Base-by-base conservation (phyloP, 1,140 invertebrate species). In the Drosophila ambigua region DNA sequence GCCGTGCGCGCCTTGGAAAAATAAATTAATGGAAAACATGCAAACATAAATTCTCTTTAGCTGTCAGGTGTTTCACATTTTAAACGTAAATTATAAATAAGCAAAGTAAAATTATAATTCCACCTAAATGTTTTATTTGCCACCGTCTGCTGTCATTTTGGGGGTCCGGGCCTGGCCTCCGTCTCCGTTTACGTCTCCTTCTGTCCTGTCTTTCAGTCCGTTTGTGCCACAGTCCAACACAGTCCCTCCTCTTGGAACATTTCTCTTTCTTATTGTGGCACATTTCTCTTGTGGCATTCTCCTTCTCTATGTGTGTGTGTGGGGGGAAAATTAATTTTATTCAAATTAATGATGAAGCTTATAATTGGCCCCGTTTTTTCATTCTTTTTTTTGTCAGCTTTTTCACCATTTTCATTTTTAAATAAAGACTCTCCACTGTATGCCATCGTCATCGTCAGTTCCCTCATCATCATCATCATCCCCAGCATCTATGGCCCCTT, bases 1-100 rank as follows among this genome's bases (percentile, higher is more conserved):
- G 35, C 35, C 35, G 9, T 13, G 57, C 55, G 58, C 55, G 69
- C 49, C 59, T 69, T 73, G 79, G 83, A 88, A 88, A 88, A 88
- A 88, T 88, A 88, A 88, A 88, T 88, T 88, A 88, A 88, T 88
- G 83, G 72, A 81, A 79, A 88, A 89, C 83, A 88, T 88, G 83
- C 83, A 79, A 88, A 88, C 83, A 88, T 88, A 88, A 88, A 88
- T 88, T 88, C 83, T 82, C 77, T 88, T 77, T 79, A 82, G 83
- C 83, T 88, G 83, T 88, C 83, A 88, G 83, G 83, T 88, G 83
- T 88, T 88, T 88, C 83, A 88, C 83, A 88, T 88, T 88, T 88
- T 88, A 79, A 83, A 88, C 84, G 83, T 88, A 88, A 88, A 88
- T 88, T 88, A 88, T 88, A 88, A 79, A 88, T 88, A 79, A 79